phyloP scores from a whole-genome alignment of 2,888 invertebrate genomes.

The Apantesis nais region DNA sequence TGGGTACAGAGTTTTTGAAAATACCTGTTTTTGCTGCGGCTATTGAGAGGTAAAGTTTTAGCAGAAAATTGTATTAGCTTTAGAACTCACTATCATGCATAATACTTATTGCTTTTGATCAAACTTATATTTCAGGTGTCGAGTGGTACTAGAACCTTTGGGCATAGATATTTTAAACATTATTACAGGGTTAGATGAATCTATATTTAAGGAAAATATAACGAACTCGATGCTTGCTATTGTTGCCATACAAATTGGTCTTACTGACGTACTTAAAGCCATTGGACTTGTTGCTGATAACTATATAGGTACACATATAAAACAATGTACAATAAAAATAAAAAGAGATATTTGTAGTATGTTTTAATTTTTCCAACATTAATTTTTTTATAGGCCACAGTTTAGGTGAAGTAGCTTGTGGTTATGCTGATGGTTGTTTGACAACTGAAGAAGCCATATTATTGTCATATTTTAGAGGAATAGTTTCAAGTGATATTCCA shows the following conservation, averaged over 20 bases:
- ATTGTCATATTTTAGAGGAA: conserved; percentile 91
- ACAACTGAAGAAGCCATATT: conserved; percentile 92
- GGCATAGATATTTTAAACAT: conserved; percentile 88
- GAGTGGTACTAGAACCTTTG: conserved; percentile 83
- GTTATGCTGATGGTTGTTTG: conserved; percentile 95
- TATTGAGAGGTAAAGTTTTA: conserved; percentile 72
- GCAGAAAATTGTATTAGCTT: not conserved
- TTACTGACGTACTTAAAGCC: conserved; percentile 71
- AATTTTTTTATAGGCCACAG: conserved; percentile 54
- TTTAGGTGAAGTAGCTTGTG: conserved; percentile 95
- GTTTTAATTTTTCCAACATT: too few species aligned
- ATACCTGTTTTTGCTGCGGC: conserved; percentile 86
- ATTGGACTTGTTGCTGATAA: conserved; percentile 89
- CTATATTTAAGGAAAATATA: conserved; percentile 79
- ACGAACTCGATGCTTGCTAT: conserved; percentile 70
- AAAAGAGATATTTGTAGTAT: too few species aligned
- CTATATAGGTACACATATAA: conserved; percentile 87
- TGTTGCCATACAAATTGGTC: conserved; percentile 88
- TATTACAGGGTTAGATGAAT: conserved; percentile 86
- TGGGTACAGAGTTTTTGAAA: conserved; percentile 87
- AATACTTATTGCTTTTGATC: not conserved
- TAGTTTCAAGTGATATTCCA: conserved; percentile 87
- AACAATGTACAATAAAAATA: too few species aligned
- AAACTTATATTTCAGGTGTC: conserved; percentile 71
- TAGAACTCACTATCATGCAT: not conserved